phyloP scores from a whole-genome alignment of 2,113 vertebrate species.

The Heterotilapia buettikoferi region DNA sequence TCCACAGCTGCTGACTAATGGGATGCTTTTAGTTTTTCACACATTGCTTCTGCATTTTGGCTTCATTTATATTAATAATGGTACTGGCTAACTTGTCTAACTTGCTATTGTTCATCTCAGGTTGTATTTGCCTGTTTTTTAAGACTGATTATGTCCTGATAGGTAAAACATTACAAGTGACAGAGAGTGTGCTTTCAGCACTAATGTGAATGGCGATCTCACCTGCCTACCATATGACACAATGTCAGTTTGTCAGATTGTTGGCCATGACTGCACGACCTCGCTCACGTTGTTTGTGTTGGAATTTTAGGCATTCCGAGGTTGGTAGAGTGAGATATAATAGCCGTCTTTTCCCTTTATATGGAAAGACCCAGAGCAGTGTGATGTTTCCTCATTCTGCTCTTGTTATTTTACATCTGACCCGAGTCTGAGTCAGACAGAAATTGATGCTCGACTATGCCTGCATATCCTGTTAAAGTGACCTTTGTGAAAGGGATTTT shows the following conservation, averaged over 20 bases:
- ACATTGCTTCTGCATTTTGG: background rate
- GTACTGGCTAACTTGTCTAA: background rate
- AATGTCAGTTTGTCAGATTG: background rate
- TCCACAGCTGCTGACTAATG: background rate
- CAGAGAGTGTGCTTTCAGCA: background rate
- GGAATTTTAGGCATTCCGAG: background rate
- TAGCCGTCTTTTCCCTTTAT: background rate
- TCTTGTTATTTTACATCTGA: slow-evolving; percentile 4
- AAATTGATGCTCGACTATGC: background rate
- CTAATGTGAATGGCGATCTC: background rate
- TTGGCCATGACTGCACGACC: background rate
- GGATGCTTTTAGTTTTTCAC: background rate
- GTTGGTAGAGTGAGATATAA: background rate
- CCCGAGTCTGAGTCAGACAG: slow-evolving; percentile 1
- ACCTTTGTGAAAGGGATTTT: background rate
- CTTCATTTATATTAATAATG: background rate
- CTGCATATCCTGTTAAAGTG: background rate
- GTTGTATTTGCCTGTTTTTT: background rate
- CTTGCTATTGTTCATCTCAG: background rate
- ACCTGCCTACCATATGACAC: background rate
- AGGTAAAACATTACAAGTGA: background rate
- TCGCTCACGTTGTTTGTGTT: background rate
- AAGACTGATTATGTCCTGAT: background rate
- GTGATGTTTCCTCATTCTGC: background rate
- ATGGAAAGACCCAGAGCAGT: background rate